Base-by-base conservation (phyloP, 2,797 vertebrate genomes). In the Glossophaga mutica region DNA sequence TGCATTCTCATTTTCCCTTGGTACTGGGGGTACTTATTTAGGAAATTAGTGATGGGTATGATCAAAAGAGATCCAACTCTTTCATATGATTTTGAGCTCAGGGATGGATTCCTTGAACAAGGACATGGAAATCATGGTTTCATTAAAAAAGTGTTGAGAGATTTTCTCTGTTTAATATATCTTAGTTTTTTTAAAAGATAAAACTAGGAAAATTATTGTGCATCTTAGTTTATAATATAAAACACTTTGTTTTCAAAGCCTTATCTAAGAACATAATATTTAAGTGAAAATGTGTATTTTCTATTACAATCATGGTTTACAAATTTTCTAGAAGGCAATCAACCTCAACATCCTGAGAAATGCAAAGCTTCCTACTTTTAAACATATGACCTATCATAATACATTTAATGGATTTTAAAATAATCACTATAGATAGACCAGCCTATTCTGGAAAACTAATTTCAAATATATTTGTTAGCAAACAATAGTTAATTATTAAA, bases 401-500 rank as follows among this genome's bases (percentile, higher is more conserved):
- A 50, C 15, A 52, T 62, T 83, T 79, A 79, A 48, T 55, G 21
- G 34, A 62, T 87, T 92, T 87, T 62, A 87, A 90, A 83, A 59
- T 74, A 46, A 74, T 70, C 42, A 71, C 11, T 70, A 4, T 50
- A 48, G 9, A 4, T 50, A 48, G 9, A 92, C 34, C 0, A 67
- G 52, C 34, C 46, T 71, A 85, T 19, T 59, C 48, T 59, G 42
- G 11, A 74, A 88, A 94, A 73, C 39, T 57, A 21, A 68, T 73
- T 96, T 77, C 22, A 34, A 94, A 70, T 48, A 21, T 82, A 78
- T 55, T 50, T 89, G 9, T 55, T 84, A 93, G 18, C 19, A 94
- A 94, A 78, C 37, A 95, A 67, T 62, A 37, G 21, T 77, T 89
- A 81, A 89, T 73, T 91, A 94, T 95, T 86, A 78, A 93, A 46